Evolutionary conservation across 2,888 invertebrate species (phyloP).

Genomic region (Acanthacorydalis orientalis): DNA sequence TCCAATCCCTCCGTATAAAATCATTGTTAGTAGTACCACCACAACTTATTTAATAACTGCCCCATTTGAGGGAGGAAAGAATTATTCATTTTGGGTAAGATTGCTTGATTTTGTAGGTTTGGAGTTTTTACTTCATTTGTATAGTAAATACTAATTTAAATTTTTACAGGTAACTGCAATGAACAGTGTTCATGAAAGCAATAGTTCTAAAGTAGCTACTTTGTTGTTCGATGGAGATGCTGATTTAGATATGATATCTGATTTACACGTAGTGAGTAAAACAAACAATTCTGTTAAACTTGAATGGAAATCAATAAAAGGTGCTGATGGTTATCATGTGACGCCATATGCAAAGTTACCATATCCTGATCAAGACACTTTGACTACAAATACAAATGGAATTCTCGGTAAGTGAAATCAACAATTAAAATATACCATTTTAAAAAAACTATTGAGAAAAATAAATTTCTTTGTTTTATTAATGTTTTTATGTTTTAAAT

Average conservation of each 20-base stretch:
- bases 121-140: slow-evolving; percentile 5
- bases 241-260: slow-evolving; percentile 40
- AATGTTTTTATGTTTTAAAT: slow-evolving; percentile 3
- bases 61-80: slow-evolving; percentile 34
- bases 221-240: slow-evolving; percentile 47
- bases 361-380: slow-evolving; percentile 34
- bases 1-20: slow-evolving; percentile 36
- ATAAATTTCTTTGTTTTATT: background rate
- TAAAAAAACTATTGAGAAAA: background rate
- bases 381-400: slow-evolving; percentile 27
- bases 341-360: slow-evolving; percentile 30
- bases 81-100: slow-evolving; percentile 63
- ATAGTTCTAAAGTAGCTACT: slow-evolving; percentile 36
- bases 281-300: slow-evolving; percentile 37
- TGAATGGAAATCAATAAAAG: slow-evolving; percentile 39
- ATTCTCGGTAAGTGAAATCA: slow-evolving; percentile 20
- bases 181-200: slow-evolving; percentile 42
- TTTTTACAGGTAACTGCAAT: slow-evolving; percentile 41
- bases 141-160: too few species aligned
- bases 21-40: slow-evolving; percentile 25
- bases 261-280: slow-evolving; percentile 30
- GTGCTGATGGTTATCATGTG: slow-evolving; percentile 42
- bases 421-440: background rate
- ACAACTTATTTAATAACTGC: slow-evolving; percentile 36
- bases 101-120: too few species aligned